Conservation (phyloP, 2,113 vertebrate species). For the Anarhynchus alexandrinus region DNA sequence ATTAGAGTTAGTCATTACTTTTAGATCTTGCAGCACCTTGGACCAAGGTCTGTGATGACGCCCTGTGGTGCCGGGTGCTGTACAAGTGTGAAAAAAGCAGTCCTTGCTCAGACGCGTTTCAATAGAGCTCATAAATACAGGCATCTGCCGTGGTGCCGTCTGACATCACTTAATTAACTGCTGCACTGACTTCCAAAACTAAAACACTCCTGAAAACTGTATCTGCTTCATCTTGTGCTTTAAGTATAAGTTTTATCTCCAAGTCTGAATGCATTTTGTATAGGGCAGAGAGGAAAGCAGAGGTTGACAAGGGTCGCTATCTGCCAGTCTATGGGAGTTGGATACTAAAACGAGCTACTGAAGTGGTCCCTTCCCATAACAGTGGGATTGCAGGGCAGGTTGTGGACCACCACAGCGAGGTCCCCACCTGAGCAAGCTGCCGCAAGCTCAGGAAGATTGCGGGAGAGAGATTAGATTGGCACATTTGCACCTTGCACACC, state of each 20-base stretch:
- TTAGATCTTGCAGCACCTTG: neutral
- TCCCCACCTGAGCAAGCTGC: neutral
- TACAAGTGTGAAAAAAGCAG: neutral
- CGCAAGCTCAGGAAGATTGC: fast-evolving
- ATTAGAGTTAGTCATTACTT: neutral
- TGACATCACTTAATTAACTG: neutral
- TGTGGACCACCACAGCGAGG: neutral
- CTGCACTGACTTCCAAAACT: neutral
- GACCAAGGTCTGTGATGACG: neutral
- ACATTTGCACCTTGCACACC: neutral
- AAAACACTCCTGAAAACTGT: neutral
- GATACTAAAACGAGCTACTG: neutral
- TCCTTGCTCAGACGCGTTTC: neutral
- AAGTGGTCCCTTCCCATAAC: neutral
- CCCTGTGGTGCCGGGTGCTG: neutral
- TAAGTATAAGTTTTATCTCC: neutral
- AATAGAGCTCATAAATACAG: neutral
- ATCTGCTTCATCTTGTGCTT: neutral
- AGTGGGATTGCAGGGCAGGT: neutral
- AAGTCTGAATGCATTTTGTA: neutral
- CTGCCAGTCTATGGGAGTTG: neutral
- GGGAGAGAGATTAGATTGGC: neutral
- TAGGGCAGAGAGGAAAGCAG: neutral
- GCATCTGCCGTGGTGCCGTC: neutral
- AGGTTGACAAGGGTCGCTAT: neutral